These are phyloP conservation scores for Metalampra italica DNA, from an alignment of 2,888 invertebrate genomes.

Conservation along the genomic window DNA sequence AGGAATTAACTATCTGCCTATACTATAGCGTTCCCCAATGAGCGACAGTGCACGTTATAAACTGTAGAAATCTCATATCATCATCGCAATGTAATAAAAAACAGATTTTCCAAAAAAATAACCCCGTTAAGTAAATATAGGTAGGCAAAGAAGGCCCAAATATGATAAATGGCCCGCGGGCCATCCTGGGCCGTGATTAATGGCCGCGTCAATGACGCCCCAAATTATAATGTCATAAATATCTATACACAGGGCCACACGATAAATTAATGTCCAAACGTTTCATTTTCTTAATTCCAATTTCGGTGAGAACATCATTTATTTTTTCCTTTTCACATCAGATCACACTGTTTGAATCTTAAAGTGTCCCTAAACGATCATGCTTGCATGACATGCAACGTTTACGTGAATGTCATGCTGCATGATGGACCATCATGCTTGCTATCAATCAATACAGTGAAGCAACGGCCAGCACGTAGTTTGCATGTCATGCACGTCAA, in stretches of 20 bases:
- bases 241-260: conserved; percentile 5
- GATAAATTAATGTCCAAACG: conserved; percentile 5
- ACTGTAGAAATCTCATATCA: not conserved
- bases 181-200: conserved; percentile 33
- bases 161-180: conserved; percentile 39
- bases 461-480: no score
- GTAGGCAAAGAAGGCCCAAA: conserved; percentile 27
- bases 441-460: no score
- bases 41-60: conserved; percentile 51
- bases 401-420: no score
- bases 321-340: no score
- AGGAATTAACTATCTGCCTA: conserved; percentile 39
- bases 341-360: no score
- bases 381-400: no score
- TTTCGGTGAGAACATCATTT: not conserved
- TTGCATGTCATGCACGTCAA: no score
- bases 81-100: conserved; percentile 28
- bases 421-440: no score
- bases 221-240: conserved; percentile 28
- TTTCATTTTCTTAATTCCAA: not conserved
- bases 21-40: conserved; percentile 52
- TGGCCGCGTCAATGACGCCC: conserved; percentile 31
- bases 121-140: conserved; percentile 31
- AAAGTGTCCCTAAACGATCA: no score
- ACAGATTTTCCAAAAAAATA: conserved; percentile 25